A percentile compares a stretch with the other conserved stretches of the same genome.
phyloP scores from a whole-genome alignment of 2,888 invertebrate species.

The Eucera pruinosa region DNA sequence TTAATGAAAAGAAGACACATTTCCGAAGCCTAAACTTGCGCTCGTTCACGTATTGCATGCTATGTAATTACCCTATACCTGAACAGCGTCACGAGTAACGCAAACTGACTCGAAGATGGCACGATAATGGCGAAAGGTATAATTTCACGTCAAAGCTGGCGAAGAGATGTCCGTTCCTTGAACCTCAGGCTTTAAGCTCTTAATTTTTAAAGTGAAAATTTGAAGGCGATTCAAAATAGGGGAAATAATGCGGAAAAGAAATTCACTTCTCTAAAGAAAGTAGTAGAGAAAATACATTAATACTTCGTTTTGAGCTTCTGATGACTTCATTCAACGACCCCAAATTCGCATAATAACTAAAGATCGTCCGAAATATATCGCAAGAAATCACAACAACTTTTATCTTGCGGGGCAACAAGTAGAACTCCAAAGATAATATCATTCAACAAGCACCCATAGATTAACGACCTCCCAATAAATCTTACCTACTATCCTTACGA shows the following conservation, averaged over 20 bases:
- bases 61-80: slow-evolving; percentile 21
- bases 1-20: slow-evolving; percentile 57
- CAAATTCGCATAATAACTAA: too few relatives aligned
- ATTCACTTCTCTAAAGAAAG: too few relatives aligned
- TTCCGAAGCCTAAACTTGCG: slow-evolving; percentile 32
- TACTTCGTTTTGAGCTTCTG: too few relatives aligned
- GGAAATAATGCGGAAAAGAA: too few relatives aligned
- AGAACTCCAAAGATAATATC: not conserved
- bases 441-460: not conserved
- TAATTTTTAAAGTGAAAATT: too few relatives aligned
- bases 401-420: slow-evolving; percentile 6
- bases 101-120: not conserved
- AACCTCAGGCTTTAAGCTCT: too few relatives aligned
- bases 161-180: too few relatives aligned
- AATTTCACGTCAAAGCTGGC: not conserved
- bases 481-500: not conserved
- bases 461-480: not conserved
- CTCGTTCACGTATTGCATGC: slow-evolving; percentile 25
- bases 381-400: too few relatives aligned
- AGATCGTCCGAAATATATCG: not conserved
- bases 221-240: too few relatives aligned
- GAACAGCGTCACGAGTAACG: slow-evolving; percentile 1
- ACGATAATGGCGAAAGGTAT: not conserved
- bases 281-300: too few relatives aligned
- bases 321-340: too few relatives aligned